Evolutionary conservation across 2,113 vertebrate species (phyloP).

Genomic region (Dasyornis broadbenti): DNA sequence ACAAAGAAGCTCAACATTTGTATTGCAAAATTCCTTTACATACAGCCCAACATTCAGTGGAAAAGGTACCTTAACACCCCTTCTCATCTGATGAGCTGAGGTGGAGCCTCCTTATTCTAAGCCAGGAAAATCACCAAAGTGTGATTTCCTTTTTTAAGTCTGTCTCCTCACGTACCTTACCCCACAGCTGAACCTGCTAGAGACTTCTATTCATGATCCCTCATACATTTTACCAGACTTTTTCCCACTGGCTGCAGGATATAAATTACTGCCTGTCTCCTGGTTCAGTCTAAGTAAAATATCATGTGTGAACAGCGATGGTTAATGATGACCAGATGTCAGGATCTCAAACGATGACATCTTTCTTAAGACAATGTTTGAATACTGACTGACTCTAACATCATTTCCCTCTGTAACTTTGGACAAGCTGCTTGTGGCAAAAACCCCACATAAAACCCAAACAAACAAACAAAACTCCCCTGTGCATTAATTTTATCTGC

Average conservation of each 20-base stretch:
- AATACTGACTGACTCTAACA: neutral
- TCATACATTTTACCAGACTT: neutral
- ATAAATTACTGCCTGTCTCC: slow-evolving; percentile 1
- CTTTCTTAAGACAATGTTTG: neutral
- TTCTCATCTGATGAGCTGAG: neutral
- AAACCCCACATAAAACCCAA: neutral
- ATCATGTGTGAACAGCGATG: neutral
- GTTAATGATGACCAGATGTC: slow-evolving; percentile 44
- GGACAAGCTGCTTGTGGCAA: neutral
- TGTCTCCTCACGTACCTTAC: neutral
- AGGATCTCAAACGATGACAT: neutral
- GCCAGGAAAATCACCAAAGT: slow-evolving; percentile 9
- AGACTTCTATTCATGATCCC: neutral
- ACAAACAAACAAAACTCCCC: neutral
- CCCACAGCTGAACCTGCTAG: neutral
- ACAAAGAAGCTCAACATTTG: neutral
- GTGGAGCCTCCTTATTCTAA: neutral
- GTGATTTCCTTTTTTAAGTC: slow-evolving; percentile 13
- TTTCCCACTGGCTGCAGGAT: neutral
- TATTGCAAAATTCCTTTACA: neutral
- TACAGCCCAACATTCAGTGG: neutral
- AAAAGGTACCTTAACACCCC: neutral
- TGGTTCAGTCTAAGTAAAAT: slow-evolving; percentile 4
- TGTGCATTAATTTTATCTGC: neutral
- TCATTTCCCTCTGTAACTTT: neutral